phyloP scores from a whole-genome alignment of 2,113 vertebrate genomes.

The Antigone vipio region DNA sequence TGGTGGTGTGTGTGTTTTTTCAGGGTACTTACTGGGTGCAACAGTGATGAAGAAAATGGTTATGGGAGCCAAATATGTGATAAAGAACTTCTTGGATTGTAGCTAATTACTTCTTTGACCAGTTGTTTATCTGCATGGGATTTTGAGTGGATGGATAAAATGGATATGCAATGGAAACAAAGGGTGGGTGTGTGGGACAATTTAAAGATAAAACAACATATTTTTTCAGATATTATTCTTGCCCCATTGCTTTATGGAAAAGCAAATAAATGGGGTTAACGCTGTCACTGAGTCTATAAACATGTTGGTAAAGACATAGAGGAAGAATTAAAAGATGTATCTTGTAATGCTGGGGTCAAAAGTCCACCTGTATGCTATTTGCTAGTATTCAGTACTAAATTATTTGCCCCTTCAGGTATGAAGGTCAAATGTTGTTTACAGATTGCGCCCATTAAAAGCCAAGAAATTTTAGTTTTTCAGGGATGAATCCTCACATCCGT shows the following conservation, averaged over 20 bases:
- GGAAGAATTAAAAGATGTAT: background rate
- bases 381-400: background rate
- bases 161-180: background rate
- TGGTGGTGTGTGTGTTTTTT: background rate
- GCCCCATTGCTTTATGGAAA: background rate
- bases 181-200: background rate
- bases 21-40: background rate
- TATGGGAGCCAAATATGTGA: background rate
- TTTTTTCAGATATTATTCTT: background rate
- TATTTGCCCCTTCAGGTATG: background rate
- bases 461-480: background rate
- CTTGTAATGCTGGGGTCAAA: background rate
- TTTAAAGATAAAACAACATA: background rate
- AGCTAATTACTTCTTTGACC: background rate
- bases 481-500: background rate
- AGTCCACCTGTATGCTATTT: background rate
- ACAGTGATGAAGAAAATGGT: background rate
- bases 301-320: background rate
- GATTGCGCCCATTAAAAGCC: background rate
- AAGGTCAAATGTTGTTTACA: background rate
- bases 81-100: background rate
- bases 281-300: background rate
- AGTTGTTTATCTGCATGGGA: background rate
- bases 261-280: background rate
- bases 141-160: background rate